These are phyloP conservation scores for Homarus gammarus DNA, from an alignment of 2,888 invertebrate species.

Conservation along the genomic window DNA sequence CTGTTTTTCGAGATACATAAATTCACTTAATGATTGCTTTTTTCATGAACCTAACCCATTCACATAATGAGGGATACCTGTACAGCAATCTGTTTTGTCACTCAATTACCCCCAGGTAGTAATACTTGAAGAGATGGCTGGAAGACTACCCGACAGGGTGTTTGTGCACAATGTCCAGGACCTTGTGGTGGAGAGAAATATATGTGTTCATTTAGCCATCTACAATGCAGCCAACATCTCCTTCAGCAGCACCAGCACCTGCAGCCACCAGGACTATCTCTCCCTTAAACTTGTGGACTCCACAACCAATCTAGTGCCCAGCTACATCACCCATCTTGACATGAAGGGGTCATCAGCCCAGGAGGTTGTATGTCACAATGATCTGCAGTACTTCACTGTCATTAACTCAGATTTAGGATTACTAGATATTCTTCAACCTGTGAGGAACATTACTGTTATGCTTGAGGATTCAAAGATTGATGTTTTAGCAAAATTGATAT, in stretches of 20 bases:
- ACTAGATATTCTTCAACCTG: constrained; percentile 12
- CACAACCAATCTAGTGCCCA: constrained; percentile 29
- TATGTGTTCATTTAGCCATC: constrained; percentile 28
- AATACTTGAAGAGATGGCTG: not conserved
- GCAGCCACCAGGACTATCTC: not conserved
- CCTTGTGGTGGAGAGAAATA: constrained; percentile 11
- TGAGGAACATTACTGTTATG: constrained; percentile 10
- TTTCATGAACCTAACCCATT: too few species aligned
- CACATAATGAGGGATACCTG: too few species aligned
- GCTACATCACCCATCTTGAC: constrained; percentile 40
- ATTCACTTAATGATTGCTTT: too few species aligned
- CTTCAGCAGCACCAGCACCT: constrained; percentile 15
- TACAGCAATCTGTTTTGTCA: not conserved
- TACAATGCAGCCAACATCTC: constrained; percentile 27
- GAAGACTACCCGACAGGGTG: not conserved
- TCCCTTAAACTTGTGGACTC: constrained; percentile 49
- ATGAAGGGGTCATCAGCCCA: constrained; percentile 31
- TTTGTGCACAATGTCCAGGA: constrained; percentile 43
- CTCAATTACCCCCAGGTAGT: constrained; percentile 5
- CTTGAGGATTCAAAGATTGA: constrained; percentile 37
- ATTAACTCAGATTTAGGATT: constrained; percentile 26
- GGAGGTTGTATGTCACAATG: constrained; percentile 5
- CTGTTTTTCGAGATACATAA: too few species aligned
- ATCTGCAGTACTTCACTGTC: constrained; percentile 9
- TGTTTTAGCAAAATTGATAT: constrained; percentile 18